Conservation (phyloP, 2,113 vertebrate species). For the Notothenia coriiceps region DNA sequence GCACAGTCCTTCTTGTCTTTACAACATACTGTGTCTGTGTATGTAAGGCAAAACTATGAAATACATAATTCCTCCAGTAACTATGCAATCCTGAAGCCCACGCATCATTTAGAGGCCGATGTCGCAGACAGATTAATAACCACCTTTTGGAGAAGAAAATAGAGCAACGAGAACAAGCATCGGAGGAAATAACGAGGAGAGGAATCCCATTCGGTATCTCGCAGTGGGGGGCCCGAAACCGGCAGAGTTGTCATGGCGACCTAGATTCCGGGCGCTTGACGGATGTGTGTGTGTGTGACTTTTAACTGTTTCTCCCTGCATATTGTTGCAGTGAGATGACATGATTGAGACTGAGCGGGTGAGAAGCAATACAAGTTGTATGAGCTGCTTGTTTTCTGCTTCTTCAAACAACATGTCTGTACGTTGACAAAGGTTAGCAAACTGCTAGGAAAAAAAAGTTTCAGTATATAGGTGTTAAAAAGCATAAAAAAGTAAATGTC, state of each 20-base stretch:
- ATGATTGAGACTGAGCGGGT: constrained; percentile 8
- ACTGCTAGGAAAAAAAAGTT: too few species aligned
- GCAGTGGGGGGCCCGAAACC: constrained; percentile 44
- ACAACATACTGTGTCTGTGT: not conserved
- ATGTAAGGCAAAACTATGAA: constrained; percentile 12
- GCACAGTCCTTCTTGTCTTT: not conserved
- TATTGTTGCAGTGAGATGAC: constrained; percentile 21
- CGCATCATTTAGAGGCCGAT: not conserved
- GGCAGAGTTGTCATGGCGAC: constrained; percentile 80
- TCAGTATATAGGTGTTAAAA: too few species aligned
- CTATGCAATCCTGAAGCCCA: not conserved
- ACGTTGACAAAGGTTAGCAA: too few species aligned
- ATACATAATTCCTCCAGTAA: constrained; percentile 44
- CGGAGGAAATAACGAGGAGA: constrained; percentile 64
- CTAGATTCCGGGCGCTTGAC: constrained; percentile 32
- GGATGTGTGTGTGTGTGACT: constrained; percentile 32
- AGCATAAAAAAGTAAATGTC: too few species aligned
- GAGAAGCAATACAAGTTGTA: not conserved
- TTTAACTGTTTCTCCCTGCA: constrained; percentile 17
- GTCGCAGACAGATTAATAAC: constrained; percentile 49
- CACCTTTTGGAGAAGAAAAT: constrained; percentile 10
- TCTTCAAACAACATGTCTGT: too few species aligned
- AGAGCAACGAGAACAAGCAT: constrained; percentile 17
- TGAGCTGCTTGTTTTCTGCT: too few species aligned
- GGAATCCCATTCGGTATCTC: constrained; percentile 59